A percentile compares a stretch with the other conserved stretches of the same genome.
phyloP scores from a whole-genome alignment of 2,888 invertebrate species.

The Leptinotarsa peninsularis region DNA sequence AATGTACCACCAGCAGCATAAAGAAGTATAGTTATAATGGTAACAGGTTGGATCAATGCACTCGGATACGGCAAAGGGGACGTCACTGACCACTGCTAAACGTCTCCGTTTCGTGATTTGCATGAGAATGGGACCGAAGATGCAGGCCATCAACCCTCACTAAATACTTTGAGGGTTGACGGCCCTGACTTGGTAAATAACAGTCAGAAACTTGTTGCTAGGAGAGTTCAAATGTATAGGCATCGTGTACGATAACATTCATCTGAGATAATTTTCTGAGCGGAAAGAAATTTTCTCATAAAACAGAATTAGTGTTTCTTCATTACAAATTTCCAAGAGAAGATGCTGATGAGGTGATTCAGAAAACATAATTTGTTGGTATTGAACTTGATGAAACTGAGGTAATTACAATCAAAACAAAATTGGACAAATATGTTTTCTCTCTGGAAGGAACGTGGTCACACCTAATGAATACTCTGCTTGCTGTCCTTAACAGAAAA shows the following conservation, averaged over 20 bases:
- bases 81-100: constrained; percentile 54
- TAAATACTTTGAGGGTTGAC: constrained; percentile 19
- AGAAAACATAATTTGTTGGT: too few relatives aligned
- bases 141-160: constrained; percentile 51
- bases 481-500: too few relatives aligned
- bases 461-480: too few relatives aligned
- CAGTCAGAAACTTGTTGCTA: constrained; percentile 32
- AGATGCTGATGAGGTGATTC: too few relatives aligned
- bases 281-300: neutral
- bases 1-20: constrained; percentile 31
- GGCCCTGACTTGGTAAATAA: constrained; percentile 20
- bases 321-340: too few relatives aligned
- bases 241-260: neutral
- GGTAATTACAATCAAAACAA: too few relatives aligned
- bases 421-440: too few relatives aligned
- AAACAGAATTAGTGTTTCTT: too few relatives aligned
- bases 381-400: too few relatives aligned
- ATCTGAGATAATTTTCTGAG: neutral
- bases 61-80: constrained; percentile 43
- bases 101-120: constrained; percentile 49
- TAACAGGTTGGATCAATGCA: constrained; percentile 45
- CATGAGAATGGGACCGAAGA: constrained; percentile 51
- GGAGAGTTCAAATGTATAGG: neutral
- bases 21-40: constrained; percentile 20
- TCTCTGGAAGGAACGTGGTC: too few relatives aligned